Evolutionary conservation across 2,113 vertebrate genomes (phyloP).

Genomic region (Etheostoma cragini): DNA sequence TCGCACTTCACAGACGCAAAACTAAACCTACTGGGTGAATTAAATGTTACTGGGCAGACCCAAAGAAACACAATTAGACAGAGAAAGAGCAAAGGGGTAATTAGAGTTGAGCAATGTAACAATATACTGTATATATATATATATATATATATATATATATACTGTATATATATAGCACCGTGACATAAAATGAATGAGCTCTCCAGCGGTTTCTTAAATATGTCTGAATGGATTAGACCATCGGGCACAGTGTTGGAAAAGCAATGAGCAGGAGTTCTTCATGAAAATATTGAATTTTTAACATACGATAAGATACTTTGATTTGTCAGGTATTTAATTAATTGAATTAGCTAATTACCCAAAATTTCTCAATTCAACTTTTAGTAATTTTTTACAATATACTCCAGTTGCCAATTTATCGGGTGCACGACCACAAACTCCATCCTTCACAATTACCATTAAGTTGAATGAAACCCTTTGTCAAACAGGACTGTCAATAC

Average conservation of each 20-base stretch:
- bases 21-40: conserved; percentile 1
- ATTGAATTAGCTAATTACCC: background rate
- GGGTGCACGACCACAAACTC: background rate
- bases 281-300: background rate
- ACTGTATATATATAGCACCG: background rate
- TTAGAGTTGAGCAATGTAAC: background rate
- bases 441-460: background rate
- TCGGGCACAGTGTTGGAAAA: background rate
- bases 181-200: background rate
- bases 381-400: background rate
- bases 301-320: background rate
- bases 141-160: too few relatives aligned
- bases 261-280: background rate
- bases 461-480: background rate
- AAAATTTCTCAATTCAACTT: too few relatives aligned
- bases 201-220: background rate
- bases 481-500: background rate
- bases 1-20: background rate
- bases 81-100: background rate
- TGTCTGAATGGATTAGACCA: background rate
- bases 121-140: too few relatives aligned
- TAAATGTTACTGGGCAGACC: background rate
- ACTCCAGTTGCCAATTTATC: background rate
- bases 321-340: background rate
- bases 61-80: background rate